Evolutionary conservation across 2,113 vertebrate genomes (phyloP).

Genomic region (Myocastor coypus): DNA sequence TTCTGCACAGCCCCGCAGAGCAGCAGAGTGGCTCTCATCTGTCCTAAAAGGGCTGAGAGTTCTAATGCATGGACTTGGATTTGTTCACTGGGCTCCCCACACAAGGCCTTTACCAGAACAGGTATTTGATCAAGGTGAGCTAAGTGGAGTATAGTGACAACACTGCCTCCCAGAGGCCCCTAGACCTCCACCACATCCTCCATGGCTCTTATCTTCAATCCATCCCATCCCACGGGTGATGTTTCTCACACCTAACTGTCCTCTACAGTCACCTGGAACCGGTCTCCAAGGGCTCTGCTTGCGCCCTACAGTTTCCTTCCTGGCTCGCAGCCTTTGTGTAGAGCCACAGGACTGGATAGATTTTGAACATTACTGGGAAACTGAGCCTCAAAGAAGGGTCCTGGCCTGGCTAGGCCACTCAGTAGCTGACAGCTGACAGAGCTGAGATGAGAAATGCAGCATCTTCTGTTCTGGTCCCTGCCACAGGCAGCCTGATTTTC

Average conservation of each 20-base stretch:
- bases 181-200: background rate
- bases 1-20: background rate
- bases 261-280: background rate
- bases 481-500: background rate
- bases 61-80: background rate
- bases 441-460: background rate
- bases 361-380: background rate
- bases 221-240: background rate
- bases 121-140: background rate
- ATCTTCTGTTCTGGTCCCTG: background rate
- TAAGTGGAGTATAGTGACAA: rapidly evolving
- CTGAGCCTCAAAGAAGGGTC: background rate
- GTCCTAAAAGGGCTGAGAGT: background rate
- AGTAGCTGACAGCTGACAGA: background rate
- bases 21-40: rapidly evolving
- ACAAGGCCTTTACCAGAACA: background rate
- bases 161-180: background rate
- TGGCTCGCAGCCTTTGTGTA: background rate
- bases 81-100: background rate
- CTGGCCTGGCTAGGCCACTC: background rate
- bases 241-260: background rate
- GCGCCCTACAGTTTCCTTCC: background rate
- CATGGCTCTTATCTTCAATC: background rate
- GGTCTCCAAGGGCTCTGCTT: background rate
- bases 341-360: background rate